A percentile compares a stretch with the other conserved stretches of the same genome.
Conservation (phyloP, 2,797 vertebrate species). For the Onychomys arenicola region DNA sequence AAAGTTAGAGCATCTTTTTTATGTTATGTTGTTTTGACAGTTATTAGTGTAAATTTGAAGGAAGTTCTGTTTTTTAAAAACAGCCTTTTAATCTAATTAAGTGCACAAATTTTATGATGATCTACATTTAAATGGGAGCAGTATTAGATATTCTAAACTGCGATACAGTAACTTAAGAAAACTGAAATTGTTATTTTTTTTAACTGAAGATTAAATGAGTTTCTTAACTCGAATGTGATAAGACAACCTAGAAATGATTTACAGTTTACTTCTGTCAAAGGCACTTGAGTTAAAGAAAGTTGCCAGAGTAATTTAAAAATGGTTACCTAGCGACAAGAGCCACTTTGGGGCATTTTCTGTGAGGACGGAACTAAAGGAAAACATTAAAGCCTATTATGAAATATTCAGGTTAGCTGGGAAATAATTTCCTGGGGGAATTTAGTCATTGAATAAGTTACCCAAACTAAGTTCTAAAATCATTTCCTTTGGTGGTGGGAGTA, state of each 20-base stretch:
- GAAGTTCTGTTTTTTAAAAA: not conserved
- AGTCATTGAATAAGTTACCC: constrained; percentile 57
- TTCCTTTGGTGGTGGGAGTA: not conserved
- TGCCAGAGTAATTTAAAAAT: constrained; percentile 16
- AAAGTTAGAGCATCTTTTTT: constrained; percentile 69
- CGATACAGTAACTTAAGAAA: not conserved
- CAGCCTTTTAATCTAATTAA: not conserved
- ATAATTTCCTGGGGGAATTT: constrained; percentile 60
- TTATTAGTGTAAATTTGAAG: constrained; percentile 75
- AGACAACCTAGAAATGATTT: constrained; percentile 23
- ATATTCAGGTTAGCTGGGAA: constrained; percentile 68
- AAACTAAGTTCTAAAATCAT: constrained; percentile 53
- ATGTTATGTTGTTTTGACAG: constrained; percentile 78
- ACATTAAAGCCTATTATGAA: constrained; percentile 45
- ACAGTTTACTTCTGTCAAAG: not conserved
- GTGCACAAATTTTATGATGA: not conserved
- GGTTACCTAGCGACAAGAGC: constrained; percentile 20
- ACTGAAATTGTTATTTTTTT: not conserved
- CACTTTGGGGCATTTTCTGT: constrained; percentile 12
- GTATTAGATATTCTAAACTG: not conserved
- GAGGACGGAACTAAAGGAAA: constrained; percentile 53
- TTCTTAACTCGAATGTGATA: not conserved
- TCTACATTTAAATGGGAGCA: not conserved
- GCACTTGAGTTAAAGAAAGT: not conserved
- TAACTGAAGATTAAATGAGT: not conserved